phyloP scores from a whole-genome alignment of 2,888 invertebrate genomes.

The Agapetus fuscipes region DNA sequence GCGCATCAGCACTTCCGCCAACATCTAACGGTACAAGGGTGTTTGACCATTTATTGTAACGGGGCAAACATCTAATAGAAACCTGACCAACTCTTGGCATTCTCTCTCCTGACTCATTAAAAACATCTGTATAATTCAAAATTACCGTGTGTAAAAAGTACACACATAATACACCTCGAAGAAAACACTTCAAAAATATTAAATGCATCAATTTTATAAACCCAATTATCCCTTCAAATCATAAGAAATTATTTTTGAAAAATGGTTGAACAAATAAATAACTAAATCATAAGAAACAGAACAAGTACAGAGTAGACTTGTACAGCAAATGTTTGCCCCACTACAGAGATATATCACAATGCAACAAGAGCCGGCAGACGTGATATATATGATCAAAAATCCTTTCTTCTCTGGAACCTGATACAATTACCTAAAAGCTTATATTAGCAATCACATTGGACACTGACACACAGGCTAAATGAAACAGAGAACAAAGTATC shows the following conservation, averaged over 20 bases:
- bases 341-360: slow-evolving; percentile 32
- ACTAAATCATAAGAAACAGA: background rate
- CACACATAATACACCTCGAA: too few relatives aligned
- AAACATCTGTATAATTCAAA: too few relatives aligned
- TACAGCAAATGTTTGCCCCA: slow-evolving; percentile 48
- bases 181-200: background rate
- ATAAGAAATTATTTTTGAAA: too few relatives aligned
- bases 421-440: slow-evolving; percentile 20
- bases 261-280: slow-evolving; percentile 4
- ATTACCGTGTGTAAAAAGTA: too few relatives aligned
- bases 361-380: slow-evolving; percentile 29
- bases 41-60: slow-evolving; percentile 61
- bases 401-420: slow-evolving; percentile 44
- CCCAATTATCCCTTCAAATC: too few relatives aligned
- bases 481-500: slow-evolving; percentile 46
- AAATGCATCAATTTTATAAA: background rate
- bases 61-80: slow-evolving; percentile 37
- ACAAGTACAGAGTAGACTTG: too few relatives aligned
- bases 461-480: slow-evolving; percentile 28
- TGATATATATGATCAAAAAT: slow-evolving; percentile 55
- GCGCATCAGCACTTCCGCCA: slow-evolving; percentile 47
- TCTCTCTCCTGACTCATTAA: too few relatives aligned
- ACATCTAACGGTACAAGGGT: slow-evolving; percentile 48
- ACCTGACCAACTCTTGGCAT: slow-evolving; percentile 4
- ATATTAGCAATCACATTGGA: slow-evolving; percentile 13